Evolutionary conservation across 2,888 invertebrate genomes (phyloP).

Genomic region (Eretmocerus hayati): DNA sequence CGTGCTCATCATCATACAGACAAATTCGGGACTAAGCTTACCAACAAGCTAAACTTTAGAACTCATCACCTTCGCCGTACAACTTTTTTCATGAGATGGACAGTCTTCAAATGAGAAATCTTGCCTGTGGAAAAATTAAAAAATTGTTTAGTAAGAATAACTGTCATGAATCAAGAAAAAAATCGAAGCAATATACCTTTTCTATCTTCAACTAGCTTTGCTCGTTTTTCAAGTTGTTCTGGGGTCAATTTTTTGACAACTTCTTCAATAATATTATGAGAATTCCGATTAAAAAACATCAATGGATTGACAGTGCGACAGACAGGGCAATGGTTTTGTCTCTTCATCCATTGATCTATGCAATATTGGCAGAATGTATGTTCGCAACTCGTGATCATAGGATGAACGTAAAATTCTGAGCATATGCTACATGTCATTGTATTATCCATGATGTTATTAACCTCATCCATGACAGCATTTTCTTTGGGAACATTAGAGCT

Average conservation of each 20-base stretch:
- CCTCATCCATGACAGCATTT: constrained; percentile 39
- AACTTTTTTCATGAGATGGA: no score
- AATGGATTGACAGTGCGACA: constrained; percentile 55
- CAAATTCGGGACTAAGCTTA: no score
- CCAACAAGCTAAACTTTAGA: no score
- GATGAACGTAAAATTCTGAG: constrained; percentile 64
- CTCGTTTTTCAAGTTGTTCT: constrained; percentile 54
- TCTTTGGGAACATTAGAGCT: not conserved
- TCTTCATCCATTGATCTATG: constrained; percentile 63
- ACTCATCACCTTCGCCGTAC: no score
- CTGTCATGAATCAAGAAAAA: no score
- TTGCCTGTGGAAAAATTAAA: no score
- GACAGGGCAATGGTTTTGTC: constrained; percentile 64
- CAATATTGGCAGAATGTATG: constrained; percentile 71
- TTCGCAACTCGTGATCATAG: constrained; percentile 64
- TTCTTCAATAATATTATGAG: constrained; percentile 67
- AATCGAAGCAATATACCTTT: no score
- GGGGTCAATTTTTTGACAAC: constrained; percentile 58
- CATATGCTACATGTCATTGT: constrained; percentile 72
- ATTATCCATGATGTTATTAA: constrained; percentile 57
- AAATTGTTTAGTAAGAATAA: no score
- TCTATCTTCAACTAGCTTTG: constrained; percentile 41
- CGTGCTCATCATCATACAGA: no score
- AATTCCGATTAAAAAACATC: no score
- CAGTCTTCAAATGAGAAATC: no score